These are phyloP conservation scores for Cervus canadensis DNA, from an alignment of 2,113 vertebrate species.

Conservation along the genomic window DNA sequence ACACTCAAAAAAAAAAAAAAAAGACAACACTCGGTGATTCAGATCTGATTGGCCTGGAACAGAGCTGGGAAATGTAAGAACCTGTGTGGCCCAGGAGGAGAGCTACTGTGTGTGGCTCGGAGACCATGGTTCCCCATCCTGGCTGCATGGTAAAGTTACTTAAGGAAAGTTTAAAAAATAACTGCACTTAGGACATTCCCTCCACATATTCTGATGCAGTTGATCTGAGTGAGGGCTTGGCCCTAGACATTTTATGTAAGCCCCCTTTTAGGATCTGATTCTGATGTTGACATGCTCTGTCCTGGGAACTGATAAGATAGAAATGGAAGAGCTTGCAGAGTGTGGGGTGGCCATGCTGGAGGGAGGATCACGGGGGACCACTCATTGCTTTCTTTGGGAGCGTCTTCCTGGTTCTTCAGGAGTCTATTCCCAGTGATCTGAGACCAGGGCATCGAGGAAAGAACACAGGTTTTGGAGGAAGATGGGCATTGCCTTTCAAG, in stretches of 20 bases:
- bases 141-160: neutral
- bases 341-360: rapidly evolving
- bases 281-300: neutral
- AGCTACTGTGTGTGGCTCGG: neutral
- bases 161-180: neutral
- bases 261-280: neutral
- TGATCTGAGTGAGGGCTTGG: neutral
- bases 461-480: neutral
- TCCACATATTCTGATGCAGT: neutral
- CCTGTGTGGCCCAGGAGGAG: neutral
- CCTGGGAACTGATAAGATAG: neutral
- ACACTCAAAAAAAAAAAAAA: neutral
- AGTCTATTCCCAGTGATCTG: neutral
- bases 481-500: neutral
- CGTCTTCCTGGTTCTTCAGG: neutral
- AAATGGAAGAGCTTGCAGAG: neutral
- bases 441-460: neutral
- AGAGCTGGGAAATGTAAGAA: neutral
- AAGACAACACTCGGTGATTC: neutral
- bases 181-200: neutral
- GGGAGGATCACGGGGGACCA: neutral
- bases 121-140: neutral
- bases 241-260: neutral
- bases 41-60: neutral
- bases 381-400: neutral